Evolutionary conservation across 2,113 vertebrate species (phyloP).

Genomic region (Clarias magur): DNA sequence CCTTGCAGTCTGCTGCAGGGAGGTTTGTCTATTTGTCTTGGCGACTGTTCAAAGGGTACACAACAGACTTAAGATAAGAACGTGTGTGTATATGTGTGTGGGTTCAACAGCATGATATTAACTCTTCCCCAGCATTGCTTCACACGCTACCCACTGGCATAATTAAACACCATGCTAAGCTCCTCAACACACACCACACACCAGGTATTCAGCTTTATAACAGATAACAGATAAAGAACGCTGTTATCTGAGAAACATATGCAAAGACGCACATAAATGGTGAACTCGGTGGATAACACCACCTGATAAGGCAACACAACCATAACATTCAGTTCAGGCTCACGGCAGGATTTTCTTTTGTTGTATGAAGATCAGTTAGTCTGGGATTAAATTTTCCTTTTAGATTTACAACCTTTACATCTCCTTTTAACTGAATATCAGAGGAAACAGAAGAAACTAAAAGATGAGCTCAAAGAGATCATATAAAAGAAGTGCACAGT

Average conservation of each 20-base stretch:
- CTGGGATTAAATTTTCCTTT: neutral
- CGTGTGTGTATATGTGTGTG: conserved; percentile 45
- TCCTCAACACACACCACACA: neutral
- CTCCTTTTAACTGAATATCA: neutral
- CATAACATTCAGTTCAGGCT: neutral
- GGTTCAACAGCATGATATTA: neutral
- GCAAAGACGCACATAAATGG: neutral
- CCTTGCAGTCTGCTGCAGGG: conserved; percentile 19
- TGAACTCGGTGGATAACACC: neutral
- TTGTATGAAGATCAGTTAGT: neutral
- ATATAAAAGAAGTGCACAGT: neutral
- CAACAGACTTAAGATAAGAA: conserved; percentile 56
- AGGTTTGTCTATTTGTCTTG: conserved; percentile 58
- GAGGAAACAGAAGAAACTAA: neutral
- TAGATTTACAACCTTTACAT: neutral
- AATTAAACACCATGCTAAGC: neutral
- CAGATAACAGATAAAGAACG: neutral
- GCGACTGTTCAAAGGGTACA: conserved; percentile 59
- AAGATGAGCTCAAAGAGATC: neutral
- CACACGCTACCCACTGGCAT: neutral
- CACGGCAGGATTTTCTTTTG: neutral
- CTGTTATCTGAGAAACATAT: neutral
- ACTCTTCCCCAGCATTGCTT: neutral
- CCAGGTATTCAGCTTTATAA: neutral
- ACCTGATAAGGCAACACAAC: neutral